Percentiles rank a stretch among this genome's conserved stretches.
These are phyloP conservation scores for Abrostola tripartita DNA, from an alignment of 2,888 invertebrate genomes.

Conservation along the genomic window DNA sequence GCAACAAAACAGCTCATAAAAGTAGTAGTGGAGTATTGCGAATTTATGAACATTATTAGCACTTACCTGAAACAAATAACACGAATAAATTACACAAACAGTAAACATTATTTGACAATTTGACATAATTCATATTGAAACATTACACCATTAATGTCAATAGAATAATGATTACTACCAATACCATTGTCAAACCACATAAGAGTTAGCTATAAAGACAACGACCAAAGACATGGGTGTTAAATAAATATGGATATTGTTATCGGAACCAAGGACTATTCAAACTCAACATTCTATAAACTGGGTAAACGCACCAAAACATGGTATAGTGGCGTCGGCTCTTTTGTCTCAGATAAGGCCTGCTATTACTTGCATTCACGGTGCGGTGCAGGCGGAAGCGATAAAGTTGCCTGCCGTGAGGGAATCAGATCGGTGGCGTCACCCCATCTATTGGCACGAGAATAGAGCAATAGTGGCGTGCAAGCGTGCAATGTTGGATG, in stretches of 20 bases:
- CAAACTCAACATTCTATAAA: slow-evolving; percentile 61
- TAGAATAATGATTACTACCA: not conserved
- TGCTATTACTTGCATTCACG: slow-evolving; percentile 65
- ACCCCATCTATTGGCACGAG: slow-evolving; percentile 72
- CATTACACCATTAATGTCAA: not conserved
- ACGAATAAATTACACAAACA: not conserved
- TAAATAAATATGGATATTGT: slow-evolving; percentile 52
- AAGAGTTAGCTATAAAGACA: slow-evolving; percentile 11
- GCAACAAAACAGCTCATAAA: not conserved
- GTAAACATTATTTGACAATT: not conserved
- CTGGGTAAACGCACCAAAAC: slow-evolving; percentile 63
- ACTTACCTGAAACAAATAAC: slow-evolving; percentile 46
- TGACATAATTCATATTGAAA: not conserved
- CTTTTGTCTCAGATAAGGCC: slow-evolving; percentile 75
- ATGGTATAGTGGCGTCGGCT: slow-evolving; percentile 62
- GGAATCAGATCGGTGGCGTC: slow-evolving; percentile 81
- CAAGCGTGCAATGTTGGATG: slow-evolving; percentile 44
- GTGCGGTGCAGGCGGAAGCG: slow-evolving; percentile 74
- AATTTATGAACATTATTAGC: not conserved
- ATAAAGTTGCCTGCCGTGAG: slow-evolving; percentile 78
- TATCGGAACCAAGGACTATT: slow-evolving; percentile 58
- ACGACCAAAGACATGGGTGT: slow-evolving; percentile 8
- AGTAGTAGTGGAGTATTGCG: not conserved
- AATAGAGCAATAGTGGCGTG: slow-evolving; percentile 70
- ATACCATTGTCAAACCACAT: not conserved